phyloP scores from a whole-genome alignment of 2,797 vertebrate genomes.

The Distichodus sexfasciatus region DNA sequence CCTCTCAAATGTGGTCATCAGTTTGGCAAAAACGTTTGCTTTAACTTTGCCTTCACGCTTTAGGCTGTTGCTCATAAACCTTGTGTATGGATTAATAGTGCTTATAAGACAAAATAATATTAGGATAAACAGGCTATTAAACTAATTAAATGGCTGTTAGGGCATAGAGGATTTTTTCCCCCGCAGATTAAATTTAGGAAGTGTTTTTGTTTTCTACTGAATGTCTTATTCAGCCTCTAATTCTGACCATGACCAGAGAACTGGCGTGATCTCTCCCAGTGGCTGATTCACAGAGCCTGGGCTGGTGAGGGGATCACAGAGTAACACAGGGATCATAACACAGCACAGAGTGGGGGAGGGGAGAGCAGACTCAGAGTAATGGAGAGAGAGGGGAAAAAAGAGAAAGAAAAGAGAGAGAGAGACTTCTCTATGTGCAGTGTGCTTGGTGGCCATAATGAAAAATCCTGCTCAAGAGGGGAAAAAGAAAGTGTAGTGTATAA shows the following conservation, averaged over 20 bases:
- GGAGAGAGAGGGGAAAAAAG: constrained; percentile 15
- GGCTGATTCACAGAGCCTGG: constrained; percentile 75
- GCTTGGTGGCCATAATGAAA: neutral
- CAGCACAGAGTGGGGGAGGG: constrained; percentile 60
- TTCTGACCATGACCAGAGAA: constrained; percentile 60
- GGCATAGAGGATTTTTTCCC: too few species aligned
- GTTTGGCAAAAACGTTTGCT: neutral
- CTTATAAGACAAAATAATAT: neutral
- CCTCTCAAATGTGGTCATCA: neutral
- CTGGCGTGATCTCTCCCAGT: constrained; percentile 62
- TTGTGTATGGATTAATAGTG: neutral
- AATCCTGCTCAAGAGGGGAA: constrained; percentile 3
- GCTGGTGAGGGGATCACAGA: constrained; percentile 62
- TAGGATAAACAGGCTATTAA: neutral
- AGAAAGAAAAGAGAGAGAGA: neutral
- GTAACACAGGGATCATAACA: constrained; percentile 67
- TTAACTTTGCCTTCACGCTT: neutral
- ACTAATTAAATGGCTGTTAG: neutral
- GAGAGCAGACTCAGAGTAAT: constrained; percentile 28
- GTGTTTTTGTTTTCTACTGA: constrained; percentile 7
- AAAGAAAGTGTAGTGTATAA: neutral
- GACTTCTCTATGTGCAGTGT: constrained; percentile 3
- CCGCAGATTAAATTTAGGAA: neutral
- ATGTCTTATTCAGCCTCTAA: neutral
- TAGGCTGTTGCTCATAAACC: neutral